Percentiles rank a stretch among this genome's conserved stretches.
Evolutionary conservation across 2,113 vertebrate species (phyloP).

Genomic region (Martes martes): DNA sequence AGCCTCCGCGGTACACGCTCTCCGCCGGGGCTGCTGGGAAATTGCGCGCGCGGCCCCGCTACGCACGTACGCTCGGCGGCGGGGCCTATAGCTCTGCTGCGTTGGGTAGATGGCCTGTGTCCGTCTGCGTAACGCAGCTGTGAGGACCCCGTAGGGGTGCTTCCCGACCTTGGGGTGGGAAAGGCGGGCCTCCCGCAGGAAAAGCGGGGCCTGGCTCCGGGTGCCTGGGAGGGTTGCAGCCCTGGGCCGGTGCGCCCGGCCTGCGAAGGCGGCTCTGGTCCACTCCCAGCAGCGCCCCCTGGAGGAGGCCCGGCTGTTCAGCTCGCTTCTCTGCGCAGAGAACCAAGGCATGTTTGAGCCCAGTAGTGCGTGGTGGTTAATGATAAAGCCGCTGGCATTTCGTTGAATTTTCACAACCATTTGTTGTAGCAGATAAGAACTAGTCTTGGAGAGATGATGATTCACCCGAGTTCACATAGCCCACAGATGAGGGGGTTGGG

Average conservation of each 20-base stretch:
- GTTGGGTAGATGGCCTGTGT: fast-evolving
- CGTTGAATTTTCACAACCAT: not conserved
- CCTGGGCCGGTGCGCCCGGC: not conserved
- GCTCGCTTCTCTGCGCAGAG: not conserved
- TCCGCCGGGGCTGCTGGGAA: not conserved
- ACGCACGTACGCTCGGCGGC: not conserved
- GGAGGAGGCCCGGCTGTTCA: not conserved
- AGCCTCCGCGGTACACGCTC: not conserved
- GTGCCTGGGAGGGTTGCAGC: not conserved
- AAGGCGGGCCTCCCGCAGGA: not conserved
- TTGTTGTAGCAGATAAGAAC: not conserved
- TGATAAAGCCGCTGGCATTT: not conserved
- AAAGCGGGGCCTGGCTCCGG: not conserved
- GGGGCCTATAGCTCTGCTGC: fast-evolving
- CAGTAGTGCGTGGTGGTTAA: not conserved
- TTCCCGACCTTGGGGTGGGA: fast-evolving
- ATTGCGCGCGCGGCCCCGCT: not conserved
- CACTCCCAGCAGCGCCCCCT: not conserved
- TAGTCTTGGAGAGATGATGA: not conserved
- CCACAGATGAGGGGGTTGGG: not conserved
- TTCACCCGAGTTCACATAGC: not conserved
- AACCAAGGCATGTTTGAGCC: not conserved
- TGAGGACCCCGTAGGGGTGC: not conserved
- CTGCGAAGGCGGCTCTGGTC: not conserved
- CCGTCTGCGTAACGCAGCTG: fast-evolving